These are phyloP conservation scores for Uria aalge DNA, from an alignment of 2,113 vertebrate genomes.

Conservation along the genomic window DNA sequence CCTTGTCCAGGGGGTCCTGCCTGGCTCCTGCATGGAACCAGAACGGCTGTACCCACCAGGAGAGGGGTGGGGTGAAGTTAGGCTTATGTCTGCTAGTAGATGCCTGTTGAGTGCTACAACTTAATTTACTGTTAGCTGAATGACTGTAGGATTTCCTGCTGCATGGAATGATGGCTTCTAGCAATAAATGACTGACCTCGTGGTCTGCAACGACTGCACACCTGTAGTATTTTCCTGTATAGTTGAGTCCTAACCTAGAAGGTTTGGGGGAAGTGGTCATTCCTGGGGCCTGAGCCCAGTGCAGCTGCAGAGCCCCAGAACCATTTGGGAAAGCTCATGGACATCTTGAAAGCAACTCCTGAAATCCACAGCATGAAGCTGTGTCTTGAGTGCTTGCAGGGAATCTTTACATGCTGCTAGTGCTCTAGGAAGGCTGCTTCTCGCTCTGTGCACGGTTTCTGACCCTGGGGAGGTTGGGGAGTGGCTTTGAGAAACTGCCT, in stretches of 20 bases:
- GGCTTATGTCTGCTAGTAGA: neutral
- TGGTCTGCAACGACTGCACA: neutral
- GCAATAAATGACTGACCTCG: conserved; percentile 11
- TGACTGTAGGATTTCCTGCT: conserved; percentile 29
- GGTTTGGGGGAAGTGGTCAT: neutral
- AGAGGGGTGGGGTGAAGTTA: neutral
- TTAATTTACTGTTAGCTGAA: neutral
- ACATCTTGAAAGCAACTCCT: neutral
- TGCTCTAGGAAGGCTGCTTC: neutral
- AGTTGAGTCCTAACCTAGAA: neutral
- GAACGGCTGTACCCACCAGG: neutral
- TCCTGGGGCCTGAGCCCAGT: neutral
- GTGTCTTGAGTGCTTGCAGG: neutral
- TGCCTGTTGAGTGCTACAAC: neutral
- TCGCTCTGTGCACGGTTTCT: neutral
- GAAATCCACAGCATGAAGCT: neutral
- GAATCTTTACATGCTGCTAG: neutral
- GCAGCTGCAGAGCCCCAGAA: neutral
- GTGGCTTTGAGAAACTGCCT: neutral
- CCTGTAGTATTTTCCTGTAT: neutral
- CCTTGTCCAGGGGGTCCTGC: neutral
- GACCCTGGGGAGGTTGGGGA: neutral
- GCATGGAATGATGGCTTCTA: conserved; percentile 22
- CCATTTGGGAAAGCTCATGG: neutral
- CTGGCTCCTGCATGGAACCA: neutral